phyloP scores from a whole-genome alignment of 2,888 invertebrate genomes.

The Loripinus fragilis region DNA sequence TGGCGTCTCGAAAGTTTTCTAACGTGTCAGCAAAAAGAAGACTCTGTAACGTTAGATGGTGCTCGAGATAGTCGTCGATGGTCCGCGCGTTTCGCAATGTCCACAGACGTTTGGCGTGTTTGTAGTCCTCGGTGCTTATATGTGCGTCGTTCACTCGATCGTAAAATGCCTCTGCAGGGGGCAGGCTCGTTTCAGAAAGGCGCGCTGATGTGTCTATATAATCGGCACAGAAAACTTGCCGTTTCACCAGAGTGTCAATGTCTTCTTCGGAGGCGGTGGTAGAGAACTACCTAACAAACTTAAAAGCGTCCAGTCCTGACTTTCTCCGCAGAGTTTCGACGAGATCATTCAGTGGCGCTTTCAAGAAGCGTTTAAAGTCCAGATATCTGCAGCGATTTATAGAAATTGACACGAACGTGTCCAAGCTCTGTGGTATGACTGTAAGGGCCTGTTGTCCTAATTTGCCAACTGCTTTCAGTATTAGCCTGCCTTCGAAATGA shows the following conservation, averaged over 20 bases:
- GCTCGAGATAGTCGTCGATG: background rate
- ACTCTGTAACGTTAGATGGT: background rate
- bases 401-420: background rate
- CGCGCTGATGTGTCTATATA: background rate
- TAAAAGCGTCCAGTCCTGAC: too few relatives aligned
- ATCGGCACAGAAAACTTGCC: background rate
- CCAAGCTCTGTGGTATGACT: constrained; percentile 3
- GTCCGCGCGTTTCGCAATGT: background rate
- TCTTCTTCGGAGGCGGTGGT: background rate
- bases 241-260: background rate
- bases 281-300: background rate
- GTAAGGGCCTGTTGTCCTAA: background rate
- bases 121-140: background rate
- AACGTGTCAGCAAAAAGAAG: constrained; percentile 11
- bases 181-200: background rate
- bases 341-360: background rate
- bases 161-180: background rate
- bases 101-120: background rate
- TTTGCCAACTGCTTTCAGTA: constrained; percentile 8
- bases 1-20: background rate
- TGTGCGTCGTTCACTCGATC: background rate
- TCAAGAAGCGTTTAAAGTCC: constrained; percentile 16
- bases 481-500: background rate
- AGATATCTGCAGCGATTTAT: constrained; percentile 10
- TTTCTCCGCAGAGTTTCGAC: constrained; percentile 7